Evolutionary conservation across 2,797 vertebrate species (phyloP), one percentile per base, ranked within the genome.

Genomic region (Echiichthys vipera): DNA sequence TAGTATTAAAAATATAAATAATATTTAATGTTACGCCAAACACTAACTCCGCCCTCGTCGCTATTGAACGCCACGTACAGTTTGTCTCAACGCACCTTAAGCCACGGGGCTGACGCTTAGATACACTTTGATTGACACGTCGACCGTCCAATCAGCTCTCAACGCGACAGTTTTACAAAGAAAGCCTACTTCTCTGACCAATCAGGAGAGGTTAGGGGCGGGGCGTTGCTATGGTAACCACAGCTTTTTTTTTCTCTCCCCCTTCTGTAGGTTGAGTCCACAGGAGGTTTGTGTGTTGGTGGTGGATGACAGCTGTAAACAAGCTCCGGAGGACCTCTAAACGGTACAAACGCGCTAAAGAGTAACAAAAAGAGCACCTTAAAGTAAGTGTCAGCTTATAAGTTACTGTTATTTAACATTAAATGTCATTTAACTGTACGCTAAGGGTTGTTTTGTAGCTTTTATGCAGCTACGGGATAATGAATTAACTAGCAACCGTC

Each of bases 21-120:
- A 20, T 5, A 15, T 40, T 12, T 20, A n/a, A n/a, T n/a, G 25
- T 32, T 12, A 1, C 29, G 5, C 18, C 9, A 29, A 55, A 40
- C 69, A 17, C 7, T 65, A 54, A 59, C 76, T 40, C 68, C 70
- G 61, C 65, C 78, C 61, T 57, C 36, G 22, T 39, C 30, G 54
- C 12, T n/a, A 10, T 4, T 36, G 55, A 88, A 68, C 83, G 90
- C 89, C 91, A 93, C 89, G 88, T 88, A 87, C 81, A 54, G 78
- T 80, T 85, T 73, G 75, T 2, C 61, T 85, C 89, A 88, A 81
- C 73, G 75, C 83, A 72, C 70, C 83, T 85, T 88, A 72, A 76
- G 37, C 73, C 61, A 27, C 18, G 8, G 37, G n/a, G 40, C 2
- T 39, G 54, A 39, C 27, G 11, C 5, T n/a, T 43, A 24, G 46